Evolutionary conservation across 2,113 vertebrate species (phyloP), one percentile per base, ranked within the genome.

Genomic region (Peromyscus maniculatus): DNA sequence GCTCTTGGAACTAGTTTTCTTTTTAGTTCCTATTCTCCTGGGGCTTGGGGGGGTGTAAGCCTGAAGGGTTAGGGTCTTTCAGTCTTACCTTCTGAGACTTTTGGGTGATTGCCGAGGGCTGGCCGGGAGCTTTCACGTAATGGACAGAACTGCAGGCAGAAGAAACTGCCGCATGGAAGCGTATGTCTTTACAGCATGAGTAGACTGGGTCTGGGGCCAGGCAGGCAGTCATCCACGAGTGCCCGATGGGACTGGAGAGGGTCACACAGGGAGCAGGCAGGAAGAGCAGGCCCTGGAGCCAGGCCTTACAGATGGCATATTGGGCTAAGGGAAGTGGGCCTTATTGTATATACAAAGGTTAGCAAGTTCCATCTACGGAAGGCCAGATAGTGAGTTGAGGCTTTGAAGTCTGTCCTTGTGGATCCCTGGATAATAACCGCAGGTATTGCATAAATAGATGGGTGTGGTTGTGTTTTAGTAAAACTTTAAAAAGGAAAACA

Each of bases 201-300:
- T 12, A 36, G 62, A 6, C 31, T 71, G 91, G 31, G 36, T 55
- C 71, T 21, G 2, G 59, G 59, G 0, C 5, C 15, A 28, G 57
- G 57, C 46, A 24, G 43, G 26, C 19, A 22, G 19, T 15, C 0
- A 0, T 36, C 36, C 11, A 2, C 3, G 13, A 36, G 3, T 0
- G 24, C 79, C 19, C 0, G 10, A 8, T 1, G 1, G 1, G 39
- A 15, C 39, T 66, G 8, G 1, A 2, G 24, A 84, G 9, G 21
- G 46, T 0, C 3, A 46, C 13, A 11, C 66, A n/a, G 43, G 55
- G 28, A 15, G 6, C 4, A 12, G 55, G 72, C 7, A 26, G 16
- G 39, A 75, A 62, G 39, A 43, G 64, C 7, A 26, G 6, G 10
- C 59, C 2, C 5, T 0, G 24, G 33, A 24, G 22, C 2, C 1